Percentiles rank a stretch among this genome's conserved stretches.
These are phyloP conservation scores for Mylabris sibirica DNA, from an alignment of 2,888 invertebrate species.

Conservation along the genomic window DNA sequence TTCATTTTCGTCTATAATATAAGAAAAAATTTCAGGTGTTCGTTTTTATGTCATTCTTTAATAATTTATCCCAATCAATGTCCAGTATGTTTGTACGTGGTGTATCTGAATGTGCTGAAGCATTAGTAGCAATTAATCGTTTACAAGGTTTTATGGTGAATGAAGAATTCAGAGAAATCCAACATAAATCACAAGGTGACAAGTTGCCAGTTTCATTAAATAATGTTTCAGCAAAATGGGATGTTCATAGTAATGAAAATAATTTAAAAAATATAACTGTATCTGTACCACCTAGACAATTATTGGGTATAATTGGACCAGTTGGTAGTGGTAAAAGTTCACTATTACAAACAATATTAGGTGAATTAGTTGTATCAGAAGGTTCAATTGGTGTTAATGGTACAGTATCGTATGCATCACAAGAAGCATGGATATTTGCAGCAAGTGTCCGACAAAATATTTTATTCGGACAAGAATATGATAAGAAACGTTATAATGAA, in stretches of 20 bases:
- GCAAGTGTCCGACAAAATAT: conserved; percentile 84
- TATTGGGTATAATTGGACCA: conserved; percentile 67
- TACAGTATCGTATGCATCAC: conserved; percentile 76
- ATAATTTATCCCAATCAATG: conserved; percentile 66
- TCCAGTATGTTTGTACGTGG: conserved; percentile 66
- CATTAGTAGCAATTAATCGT: conserved; percentile 60
- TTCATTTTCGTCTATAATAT: background rate
- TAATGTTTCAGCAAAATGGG: conserved; percentile 57
- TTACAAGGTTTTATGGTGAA: conserved; percentile 58
- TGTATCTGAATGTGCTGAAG: conserved; percentile 62
- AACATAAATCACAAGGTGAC: conserved; percentile 16
- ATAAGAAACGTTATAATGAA: conserved; percentile 66
- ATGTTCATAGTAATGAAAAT: conserved; percentile 49
- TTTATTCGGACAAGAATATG: conserved; percentile 76
- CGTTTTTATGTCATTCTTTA: conserved; percentile 66
- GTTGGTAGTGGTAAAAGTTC: conserved; percentile 73
- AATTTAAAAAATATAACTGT: conserved; percentile 54
- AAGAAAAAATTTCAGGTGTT: conserved; percentile 58
- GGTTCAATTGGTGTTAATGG: conserved; percentile 74
- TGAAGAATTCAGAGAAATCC: conserved; percentile 51
- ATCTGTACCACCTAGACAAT: conserved; percentile 48
- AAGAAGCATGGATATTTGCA: conserved; percentile 86
- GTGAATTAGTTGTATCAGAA: conserved; percentile 66
- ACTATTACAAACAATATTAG: conserved; percentile 74
- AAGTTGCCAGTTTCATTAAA: conserved; percentile 43